A percentile compares a stretch with the other conserved stretches of the same genome.
phyloP scores from a whole-genome alignment of 2,113 vertebrate species.

The Antennarius striatus region DNA sequence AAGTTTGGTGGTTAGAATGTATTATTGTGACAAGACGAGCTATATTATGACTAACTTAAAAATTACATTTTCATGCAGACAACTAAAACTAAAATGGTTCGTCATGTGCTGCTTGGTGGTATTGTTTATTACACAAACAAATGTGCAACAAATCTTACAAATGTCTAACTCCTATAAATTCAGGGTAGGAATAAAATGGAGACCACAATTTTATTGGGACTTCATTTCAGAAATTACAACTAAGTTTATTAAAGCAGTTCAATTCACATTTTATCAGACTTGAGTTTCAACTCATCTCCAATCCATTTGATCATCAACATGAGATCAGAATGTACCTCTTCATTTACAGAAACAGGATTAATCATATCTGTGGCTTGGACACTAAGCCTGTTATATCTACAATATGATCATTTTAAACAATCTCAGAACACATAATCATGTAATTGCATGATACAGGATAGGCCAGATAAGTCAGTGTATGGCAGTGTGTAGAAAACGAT shows the following conservation, averaged over 20 bases:
- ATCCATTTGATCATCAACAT: constrained; percentile 5
- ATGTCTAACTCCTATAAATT: no score
- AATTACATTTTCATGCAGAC: no score
- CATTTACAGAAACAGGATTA: constrained; percentile 32
- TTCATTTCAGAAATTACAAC: constrained; percentile 78
- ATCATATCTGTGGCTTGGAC: constrained; percentile 5
- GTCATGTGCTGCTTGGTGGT: no score
- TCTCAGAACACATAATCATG: constrained; percentile 27
- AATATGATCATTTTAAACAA: constrained; percentile 25
- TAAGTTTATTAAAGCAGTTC: constrained; percentile 62
- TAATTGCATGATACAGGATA: constrained; percentile 16
- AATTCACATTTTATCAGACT: constrained; percentile 51
- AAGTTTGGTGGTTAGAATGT: no score
- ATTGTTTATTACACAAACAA: no score
- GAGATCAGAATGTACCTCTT: background rate
- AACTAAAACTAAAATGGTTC: no score
- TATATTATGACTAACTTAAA: no score
- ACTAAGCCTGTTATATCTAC: constrained; percentile 29
- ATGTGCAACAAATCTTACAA: no score
- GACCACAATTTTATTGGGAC: constrained; percentile 43
- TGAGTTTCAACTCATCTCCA: constrained; percentile 15
- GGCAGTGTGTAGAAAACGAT: constrained; percentile 22
- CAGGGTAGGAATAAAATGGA: background rate
- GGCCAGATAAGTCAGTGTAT: constrained; percentile 14
- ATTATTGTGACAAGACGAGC: no score